Evolutionary conservation across 2,113 vertebrate genomes (phyloP), one percentile per base, ranked within the genome.

Genomic region (Takifugu flavidus): DNA sequence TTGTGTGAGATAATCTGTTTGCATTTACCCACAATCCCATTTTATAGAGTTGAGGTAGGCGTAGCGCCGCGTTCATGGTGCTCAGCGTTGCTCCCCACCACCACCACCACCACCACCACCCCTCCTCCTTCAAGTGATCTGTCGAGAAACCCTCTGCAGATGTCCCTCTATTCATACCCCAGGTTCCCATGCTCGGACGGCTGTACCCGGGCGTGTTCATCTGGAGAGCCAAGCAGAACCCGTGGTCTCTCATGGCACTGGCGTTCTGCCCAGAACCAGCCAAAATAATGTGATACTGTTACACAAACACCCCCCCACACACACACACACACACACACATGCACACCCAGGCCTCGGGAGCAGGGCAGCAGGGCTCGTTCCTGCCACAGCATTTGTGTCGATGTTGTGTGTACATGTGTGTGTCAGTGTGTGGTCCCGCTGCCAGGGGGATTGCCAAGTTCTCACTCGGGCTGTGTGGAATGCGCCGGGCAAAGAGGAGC

Each of bases 1-100:
- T 67, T 25, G 59, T 72, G 77, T 88, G 86, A 87, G 83, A 79
- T 84, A 80, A 87, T 88, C 82, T 84, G 82, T 81, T 83, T 86
- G 74, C 65, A 12, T 83, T 77, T 72, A 69, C 70, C 63, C 59
- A 43, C 57, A 76, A 59, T 80, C 53, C 46, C 62, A 8, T 56
- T 74, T 66, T 71, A 56, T 28, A 31, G 70, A 80, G 64, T 39
- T 77, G 78, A 77, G 78, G 74, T 45, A 68, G 73, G 75, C 15
- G 43, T 61, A 53, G 58, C 4, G 0, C 55, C 64, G 75, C 50
- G 55, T 67, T 68, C 64, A 39, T 27, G 53, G n/a, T 62, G 29
- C 53, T 65, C 53, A 13, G n/a, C 66, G 67, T 72, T 78, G 62
- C 74, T 80, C 39, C 77, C 75, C 29, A 56, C 70, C 65, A 25